phyloP scores from a whole-genome alignment of 2,888 invertebrate genomes.

The Volucella bombylans region DNA sequence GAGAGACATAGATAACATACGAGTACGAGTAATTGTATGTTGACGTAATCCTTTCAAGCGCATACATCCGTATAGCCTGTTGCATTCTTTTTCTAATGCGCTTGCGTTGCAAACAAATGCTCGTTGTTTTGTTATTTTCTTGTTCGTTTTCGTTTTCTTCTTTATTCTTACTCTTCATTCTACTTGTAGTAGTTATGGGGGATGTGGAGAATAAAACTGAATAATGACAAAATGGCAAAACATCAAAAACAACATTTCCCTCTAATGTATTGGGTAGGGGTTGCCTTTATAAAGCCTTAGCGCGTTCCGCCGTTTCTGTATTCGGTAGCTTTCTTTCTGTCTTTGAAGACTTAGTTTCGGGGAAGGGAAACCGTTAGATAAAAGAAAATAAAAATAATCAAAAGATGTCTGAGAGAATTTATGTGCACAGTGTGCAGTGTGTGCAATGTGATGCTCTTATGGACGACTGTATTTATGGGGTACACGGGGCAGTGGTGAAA shows the following conservation, averaged over 20 bases:
- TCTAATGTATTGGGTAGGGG: not conserved
- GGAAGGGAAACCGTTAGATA: not conserved
- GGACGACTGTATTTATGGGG: not conserved
- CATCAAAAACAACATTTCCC: not conserved
- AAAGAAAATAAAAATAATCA: not conserved
- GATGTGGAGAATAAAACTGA: constrained; percentile 6
- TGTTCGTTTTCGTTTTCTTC: not conserved
- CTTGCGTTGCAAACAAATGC: constrained; percentile 27
- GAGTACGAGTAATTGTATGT: constrained; percentile 3
- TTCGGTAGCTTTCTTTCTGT: not conserved
- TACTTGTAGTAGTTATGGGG: constrained; percentile 17
- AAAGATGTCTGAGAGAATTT: constrained; percentile 23
- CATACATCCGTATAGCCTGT: constrained; percentile 33
- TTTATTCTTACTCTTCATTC: not conserved
- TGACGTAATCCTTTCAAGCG: constrained; percentile 24
- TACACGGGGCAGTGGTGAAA: not conserved
- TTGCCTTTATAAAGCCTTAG: not conserved
- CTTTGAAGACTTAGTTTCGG: not conserved
- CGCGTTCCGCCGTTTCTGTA: not conserved
- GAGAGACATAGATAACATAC: not conserved
- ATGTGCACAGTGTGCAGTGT: constrained; percentile 1
- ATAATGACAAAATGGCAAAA: not conserved
- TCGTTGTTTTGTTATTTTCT: not conserved
- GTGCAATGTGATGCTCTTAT: not conserved
- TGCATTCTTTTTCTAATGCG: constrained; percentile 29